These are phyloP conservation scores for Falco berigora DNA, from an alignment of 2,797 vertebrate genomes.

Conservation along the genomic window DNA sequence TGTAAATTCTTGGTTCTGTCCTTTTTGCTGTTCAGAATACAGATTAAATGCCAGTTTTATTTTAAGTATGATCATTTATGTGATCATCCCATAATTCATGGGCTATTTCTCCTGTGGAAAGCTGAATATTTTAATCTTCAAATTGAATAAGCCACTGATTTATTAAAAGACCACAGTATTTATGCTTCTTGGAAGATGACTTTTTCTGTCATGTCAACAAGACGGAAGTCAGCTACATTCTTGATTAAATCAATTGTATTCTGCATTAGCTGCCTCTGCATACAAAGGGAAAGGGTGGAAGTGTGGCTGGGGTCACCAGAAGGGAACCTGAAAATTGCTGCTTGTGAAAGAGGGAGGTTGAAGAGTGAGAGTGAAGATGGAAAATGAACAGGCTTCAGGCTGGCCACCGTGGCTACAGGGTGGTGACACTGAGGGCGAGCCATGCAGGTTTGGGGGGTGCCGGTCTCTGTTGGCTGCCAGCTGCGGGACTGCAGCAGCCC, in stretches of 20 bases:
- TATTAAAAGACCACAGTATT: not conserved
- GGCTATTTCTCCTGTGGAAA: not conserved
- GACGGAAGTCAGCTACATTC: not conserved
- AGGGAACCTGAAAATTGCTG: not conserved
- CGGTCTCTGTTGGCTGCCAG: not conserved
- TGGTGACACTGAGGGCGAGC: not conserved
- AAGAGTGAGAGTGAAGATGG: not conserved
- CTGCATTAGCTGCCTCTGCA: not conserved
- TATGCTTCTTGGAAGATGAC: not conserved
- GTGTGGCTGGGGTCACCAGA: not conserved
- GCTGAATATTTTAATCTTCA: not conserved
- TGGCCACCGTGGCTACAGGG: too few species aligned
- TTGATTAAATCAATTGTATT: not conserved
- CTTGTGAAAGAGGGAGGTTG: not conserved
- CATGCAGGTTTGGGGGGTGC: fast-evolving
- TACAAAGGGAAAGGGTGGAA: not conserved
- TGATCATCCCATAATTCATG: not conserved
- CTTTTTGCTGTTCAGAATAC: not conserved
- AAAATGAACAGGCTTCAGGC: not conserved
- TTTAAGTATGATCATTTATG: not conserved
- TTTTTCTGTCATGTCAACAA: not conserved
- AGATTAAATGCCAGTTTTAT: not conserved
- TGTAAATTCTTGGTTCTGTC: not conserved
- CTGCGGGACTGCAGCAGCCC: not conserved
- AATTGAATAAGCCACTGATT: not conserved